These are phyloP conservation scores for Aricia agestis DNA, from an alignment of 1,140 invertebrate species.

Conservation along the genomic window DNA sequence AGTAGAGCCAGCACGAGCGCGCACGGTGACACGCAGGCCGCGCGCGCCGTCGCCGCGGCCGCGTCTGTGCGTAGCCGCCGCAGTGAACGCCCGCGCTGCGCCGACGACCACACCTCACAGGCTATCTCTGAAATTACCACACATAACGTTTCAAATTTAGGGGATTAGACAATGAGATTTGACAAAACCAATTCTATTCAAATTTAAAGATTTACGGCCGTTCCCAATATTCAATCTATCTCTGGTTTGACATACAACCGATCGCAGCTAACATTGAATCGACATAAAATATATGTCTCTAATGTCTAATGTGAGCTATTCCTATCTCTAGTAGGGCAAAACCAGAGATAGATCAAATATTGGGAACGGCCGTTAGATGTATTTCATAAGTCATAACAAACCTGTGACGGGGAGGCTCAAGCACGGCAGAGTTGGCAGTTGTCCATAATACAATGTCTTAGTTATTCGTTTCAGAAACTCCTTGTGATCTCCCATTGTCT, in stretches of 20 bases:
- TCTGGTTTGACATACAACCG: too few species aligned
- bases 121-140: conserved; percentile 82
- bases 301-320: too few species aligned
- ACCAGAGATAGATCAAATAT: too few species aligned
- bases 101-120: conserved; percentile 64
- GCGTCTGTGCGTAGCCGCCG: conserved; percentile 87
- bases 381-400: conserved; percentile 41
- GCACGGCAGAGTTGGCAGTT: conserved; percentile 82
- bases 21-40: conserved; percentile 85
- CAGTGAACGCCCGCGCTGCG: conserved; percentile 78
- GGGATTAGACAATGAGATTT: too few species aligned
- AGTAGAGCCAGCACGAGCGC: conserved; percentile 75
- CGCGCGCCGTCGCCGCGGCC: conserved; percentile 85
- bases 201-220: too few species aligned
- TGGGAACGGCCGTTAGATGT: too few species aligned
- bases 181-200: too few species aligned
- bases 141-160: too few species aligned
- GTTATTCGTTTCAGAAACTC: conserved; percentile 86
- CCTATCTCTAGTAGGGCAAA: too few species aligned
- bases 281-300: too few species aligned
- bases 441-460: conserved; percentile 91
- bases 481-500: conserved; percentile 82
- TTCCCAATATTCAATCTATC: too few species aligned
- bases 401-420: conserved; percentile 88
- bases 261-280: too few species aligned